These are phyloP conservation scores for Cryptocephalus moraei DNA, from an alignment of 2,888 invertebrate species.

Conservation along the genomic window DNA sequence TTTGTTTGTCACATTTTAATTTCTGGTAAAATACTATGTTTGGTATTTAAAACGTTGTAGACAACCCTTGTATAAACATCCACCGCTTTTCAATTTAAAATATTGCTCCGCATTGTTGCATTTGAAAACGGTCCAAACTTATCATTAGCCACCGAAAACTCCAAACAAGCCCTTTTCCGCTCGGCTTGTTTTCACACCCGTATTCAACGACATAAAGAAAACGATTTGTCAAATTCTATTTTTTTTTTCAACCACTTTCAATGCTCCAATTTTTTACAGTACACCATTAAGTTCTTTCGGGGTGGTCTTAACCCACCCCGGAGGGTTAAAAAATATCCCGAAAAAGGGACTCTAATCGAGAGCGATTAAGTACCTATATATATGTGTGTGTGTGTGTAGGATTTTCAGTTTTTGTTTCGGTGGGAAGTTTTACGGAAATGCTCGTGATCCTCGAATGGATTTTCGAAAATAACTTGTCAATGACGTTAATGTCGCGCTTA, in stretches of 20 bases:
- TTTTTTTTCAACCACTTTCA: constrained; percentile 14
- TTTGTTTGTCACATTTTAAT: too few species aligned
- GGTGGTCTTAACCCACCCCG: constrained; percentile 24
- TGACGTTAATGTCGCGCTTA: too few species aligned
- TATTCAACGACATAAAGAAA: constrained; percentile 20
- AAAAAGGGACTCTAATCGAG: constrained; percentile 15
- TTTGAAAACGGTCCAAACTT: too few species aligned
- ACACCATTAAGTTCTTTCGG: constrained; percentile 16
- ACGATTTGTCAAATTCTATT: constrained; percentile 19
- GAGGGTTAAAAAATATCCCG: constrained; percentile 15
- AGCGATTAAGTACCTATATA: constrained; percentile 19
- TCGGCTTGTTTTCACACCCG: constrained; percentile 17
- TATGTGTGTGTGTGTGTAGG: too few species aligned
- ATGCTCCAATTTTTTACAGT: constrained; percentile 22
- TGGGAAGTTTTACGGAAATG: neutral
- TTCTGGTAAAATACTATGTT: too few species aligned
- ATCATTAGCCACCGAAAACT: too few species aligned
- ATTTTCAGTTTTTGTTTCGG: too few species aligned
- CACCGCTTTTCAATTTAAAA: too few species aligned
- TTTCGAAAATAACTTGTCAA: constrained; percentile 1
- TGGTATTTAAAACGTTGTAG: too few species aligned
- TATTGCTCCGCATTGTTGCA: too few species aligned
- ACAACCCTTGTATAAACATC: too few species aligned
- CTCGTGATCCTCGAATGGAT: neutral
- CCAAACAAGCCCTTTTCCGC: neutral